Percentiles rank a stretch among this genome's conserved stretches.
Conservation (phyloP, 1,140 invertebrate species). For the Philopotamus ludificatus region DNA sequence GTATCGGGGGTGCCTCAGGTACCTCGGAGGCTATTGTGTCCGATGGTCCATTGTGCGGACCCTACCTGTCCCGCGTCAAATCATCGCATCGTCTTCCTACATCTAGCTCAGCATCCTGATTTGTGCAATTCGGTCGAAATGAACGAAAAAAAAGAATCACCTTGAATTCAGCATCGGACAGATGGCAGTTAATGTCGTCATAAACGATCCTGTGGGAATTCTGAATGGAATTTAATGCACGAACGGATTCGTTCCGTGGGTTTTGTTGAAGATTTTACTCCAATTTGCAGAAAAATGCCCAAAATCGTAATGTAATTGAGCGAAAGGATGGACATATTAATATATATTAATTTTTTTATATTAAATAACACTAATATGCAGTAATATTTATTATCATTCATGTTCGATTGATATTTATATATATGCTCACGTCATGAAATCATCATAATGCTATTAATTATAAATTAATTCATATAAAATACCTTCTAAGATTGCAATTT, state of each 20-base stretch:
- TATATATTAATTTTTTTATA: no score
- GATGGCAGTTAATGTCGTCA: not conserved
- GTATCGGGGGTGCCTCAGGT: no score
- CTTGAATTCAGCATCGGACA: slow-evolving; percentile 6
- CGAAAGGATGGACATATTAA: no score
- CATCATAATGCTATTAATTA: no score
- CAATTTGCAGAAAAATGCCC: no score
- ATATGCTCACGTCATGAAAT: no score
- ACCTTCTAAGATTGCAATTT: no score
- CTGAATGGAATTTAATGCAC: slow-evolving; percentile 7
- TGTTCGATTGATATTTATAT: no score
- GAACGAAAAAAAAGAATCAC: not conserved
- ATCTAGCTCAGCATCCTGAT: slow-evolving; percentile 1
- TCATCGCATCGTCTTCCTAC: not conserved
- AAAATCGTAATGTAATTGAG: no score
- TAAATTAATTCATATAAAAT: no score
- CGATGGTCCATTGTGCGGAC: not conserved
- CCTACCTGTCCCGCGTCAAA: slow-evolving; percentile 3
- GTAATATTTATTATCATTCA: no score
- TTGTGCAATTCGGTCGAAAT: slow-evolving; percentile 1
- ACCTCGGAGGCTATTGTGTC: slow-evolving; percentile 7
- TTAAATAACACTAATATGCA: no score
- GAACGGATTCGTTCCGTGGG: not conserved
- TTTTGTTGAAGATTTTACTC: not conserved
- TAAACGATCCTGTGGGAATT: not conserved